Evolutionary conservation across 2,797 vertebrate genomes (phyloP).

Genomic region (Valencia hispanica): DNA sequence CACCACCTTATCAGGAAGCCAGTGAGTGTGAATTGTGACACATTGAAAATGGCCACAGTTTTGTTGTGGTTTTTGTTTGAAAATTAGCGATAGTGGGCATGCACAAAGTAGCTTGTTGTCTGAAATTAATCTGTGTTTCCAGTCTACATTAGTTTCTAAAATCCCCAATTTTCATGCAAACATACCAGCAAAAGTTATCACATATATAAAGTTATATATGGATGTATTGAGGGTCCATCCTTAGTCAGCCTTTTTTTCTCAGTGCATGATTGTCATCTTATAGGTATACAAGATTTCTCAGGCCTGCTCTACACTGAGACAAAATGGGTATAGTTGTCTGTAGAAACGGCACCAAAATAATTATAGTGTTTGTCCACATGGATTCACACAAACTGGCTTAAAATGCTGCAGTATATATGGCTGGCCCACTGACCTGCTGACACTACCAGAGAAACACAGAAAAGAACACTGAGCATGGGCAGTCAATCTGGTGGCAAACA

Average conservation of each 20-base stretch:
- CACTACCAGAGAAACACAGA: no score
- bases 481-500: no score
- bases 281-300: neutral
- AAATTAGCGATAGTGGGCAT: no score
- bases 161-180: neutral
- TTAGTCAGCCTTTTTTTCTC: neutral
- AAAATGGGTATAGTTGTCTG: no score
- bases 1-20: conserved; percentile 75
- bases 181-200: neutral
- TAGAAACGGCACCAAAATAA: no score
- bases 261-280: neutral
- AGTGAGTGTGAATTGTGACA: conserved; percentile 57
- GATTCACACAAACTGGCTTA: no score
- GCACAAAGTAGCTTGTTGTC: neutral
- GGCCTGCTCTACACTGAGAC: no score
- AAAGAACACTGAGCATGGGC: no score
- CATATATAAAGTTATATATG: neutral
- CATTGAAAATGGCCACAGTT: neutral
- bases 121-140: neutral
- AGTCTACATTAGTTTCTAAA: neutral
- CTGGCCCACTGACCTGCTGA: no score
- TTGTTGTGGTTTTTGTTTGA: neutral
- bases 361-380: no score
- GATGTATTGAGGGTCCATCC: no score
- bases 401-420: no score